Conservation (phyloP, 2,113 vertebrate species). For the Puffinus mauretanicus region DNA sequence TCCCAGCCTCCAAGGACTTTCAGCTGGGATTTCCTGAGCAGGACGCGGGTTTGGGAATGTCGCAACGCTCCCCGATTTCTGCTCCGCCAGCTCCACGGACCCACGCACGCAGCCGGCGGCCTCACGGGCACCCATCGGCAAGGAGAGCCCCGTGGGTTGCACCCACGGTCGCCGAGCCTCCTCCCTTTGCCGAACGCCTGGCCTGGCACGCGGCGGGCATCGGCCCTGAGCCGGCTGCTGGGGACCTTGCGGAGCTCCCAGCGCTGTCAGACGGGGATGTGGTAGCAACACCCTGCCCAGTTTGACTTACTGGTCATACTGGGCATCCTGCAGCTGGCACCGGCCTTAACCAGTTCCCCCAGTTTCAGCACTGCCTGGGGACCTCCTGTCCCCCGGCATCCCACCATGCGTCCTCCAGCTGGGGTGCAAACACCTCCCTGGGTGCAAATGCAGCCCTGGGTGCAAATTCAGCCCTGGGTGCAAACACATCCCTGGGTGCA, state of each 20-base stretch:
- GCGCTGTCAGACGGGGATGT: not conserved
- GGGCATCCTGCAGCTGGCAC: not conserved
- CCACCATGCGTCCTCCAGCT: not conserved
- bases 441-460: too few relatives aligned
- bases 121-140: fast-evolving
- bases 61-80: not conserved
- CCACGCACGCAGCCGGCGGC: fast-evolving
- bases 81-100: not conserved
- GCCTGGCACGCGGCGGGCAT: not conserved
- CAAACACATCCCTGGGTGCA: not conserved
- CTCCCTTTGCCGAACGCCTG: fast-evolving
- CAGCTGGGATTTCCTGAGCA: not conserved
- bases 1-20: slow-evolving; percentile 22
- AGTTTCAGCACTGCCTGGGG: not conserved
- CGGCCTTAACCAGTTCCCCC: not conserved
- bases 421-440: not conserved
- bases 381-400: not conserved
- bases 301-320: not conserved
- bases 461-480: not conserved
- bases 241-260: not conserved
- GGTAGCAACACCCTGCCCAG: not conserved
- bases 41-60: not conserved
- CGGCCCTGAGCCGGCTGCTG: not conserved
- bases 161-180: not conserved
- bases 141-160: not conserved